Conservation (phyloP, 2,888 invertebrate species). For the Pollenia labialis region DNA sequence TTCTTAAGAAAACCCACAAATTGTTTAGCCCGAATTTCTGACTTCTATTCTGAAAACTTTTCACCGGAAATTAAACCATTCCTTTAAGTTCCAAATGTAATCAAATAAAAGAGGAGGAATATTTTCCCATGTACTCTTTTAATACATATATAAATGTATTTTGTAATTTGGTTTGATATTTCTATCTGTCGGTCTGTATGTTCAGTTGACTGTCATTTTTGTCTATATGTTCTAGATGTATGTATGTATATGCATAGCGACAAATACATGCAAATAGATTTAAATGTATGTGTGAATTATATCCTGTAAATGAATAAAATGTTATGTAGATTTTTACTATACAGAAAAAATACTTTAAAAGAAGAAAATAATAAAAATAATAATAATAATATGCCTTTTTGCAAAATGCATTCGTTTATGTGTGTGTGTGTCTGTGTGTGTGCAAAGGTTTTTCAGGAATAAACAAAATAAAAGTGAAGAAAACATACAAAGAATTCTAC, state of each 20-base stretch:
- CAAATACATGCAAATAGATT: neutral
- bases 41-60: too few relatives aligned
- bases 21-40: too few relatives aligned
- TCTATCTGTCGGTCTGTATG: conserved; percentile 32
- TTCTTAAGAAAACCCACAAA: too few relatives aligned
- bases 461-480: conserved; percentile 69
- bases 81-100: neutral
- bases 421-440: conserved; percentile 54
- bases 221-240: neutral
- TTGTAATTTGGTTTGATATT: conserved; percentile 33
- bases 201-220: conserved; percentile 34
- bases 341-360: conserved; percentile 6
- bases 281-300: conserved; percentile 45
- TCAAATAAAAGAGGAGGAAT: neutral
- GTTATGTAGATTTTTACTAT: conserved; percentile 37
- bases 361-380: neutral
- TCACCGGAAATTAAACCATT: neutral
- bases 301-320: conserved; percentile 69
- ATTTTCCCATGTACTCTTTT: neutral
- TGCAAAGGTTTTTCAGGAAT: conserved; percentile 42
- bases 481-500: conserved; percentile 60
- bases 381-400: conserved; percentile 40
- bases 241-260: neutral
- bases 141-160: conserved; percentile 22
- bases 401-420: conserved; percentile 36